Conservation (phyloP, 2,888 invertebrate genomes). For the Amphipyra berbera region DNA sequence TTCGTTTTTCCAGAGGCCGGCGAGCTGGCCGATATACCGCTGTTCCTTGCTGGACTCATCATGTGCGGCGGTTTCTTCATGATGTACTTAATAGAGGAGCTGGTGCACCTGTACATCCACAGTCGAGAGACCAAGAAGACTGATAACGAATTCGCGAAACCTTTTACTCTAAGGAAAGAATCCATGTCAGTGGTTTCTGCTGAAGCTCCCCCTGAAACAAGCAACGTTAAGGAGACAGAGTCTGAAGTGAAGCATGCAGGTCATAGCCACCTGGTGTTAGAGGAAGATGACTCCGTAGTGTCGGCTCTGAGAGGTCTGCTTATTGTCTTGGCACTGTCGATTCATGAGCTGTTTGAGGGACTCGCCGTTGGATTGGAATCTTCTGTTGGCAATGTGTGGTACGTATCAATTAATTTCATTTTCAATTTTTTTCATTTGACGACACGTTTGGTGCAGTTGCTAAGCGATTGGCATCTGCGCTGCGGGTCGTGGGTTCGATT, state of each 20-base stretch:
- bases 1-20: constrained; percentile 75
- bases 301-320: constrained; percentile 92
- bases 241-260: constrained; percentile 61
- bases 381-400: constrained; percentile 87
- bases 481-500: too few species aligned
- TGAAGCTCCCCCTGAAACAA: constrained; percentile 19
- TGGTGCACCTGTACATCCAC: constrained; percentile 92
- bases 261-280: constrained; percentile 74
- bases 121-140: constrained; percentile 81
- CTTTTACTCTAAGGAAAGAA: constrained; percentile 77
- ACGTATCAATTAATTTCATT: constrained; percentile 49
- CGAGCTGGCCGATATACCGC: constrained; percentile 87
- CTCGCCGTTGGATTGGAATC: constrained; percentile 94
- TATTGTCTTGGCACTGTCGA: constrained; percentile 93
- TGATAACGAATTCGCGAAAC: constrained; percentile 73
- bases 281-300: constrained; percentile 80
- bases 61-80: constrained; percentile 94
- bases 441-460: too few species aligned
- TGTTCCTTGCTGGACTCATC: constrained; percentile 92
- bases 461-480: too few species aligned
- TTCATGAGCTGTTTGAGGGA: constrained; percentile 96
- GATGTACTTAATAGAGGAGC: constrained; percentile 94
- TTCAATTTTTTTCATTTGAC: neutral
- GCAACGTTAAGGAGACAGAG: constrained; percentile 61
- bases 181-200: constrained; percentile 13